Evolutionary conservation across 2,888 invertebrate genomes (phyloP), one percentile per base, ranked within the genome.

Genomic region (Scaptomyza parva): DNA sequence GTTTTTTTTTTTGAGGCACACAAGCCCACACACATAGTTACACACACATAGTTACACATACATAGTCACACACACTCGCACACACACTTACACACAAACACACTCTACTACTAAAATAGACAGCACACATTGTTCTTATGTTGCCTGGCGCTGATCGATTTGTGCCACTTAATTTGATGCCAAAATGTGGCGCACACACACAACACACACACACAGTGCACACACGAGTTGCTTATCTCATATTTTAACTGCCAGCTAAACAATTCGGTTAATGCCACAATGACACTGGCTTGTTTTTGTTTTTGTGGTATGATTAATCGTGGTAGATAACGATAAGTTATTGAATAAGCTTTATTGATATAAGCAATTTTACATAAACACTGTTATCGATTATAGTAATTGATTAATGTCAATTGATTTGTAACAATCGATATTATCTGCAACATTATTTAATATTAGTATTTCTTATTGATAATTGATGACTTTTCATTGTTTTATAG

Each of bases 141-240:
- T 64, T 22, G 11, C 33, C 18, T 45, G 45, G 39, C 39, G 17
- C 20, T 87, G 86, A 87, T 82, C 87, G 87, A 85, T 82, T 73
- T 87, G 78, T 85, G 82, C 53, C 63, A 70, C 65, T 80, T 81
- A 86, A 81, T 84, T 81, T 81, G 80, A 59, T 71, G 76, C 57
- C 66, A 72, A 76, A 76, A 70, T 72, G 52, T 59, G 74, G 73
- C 72, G 50, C 61, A 57, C 37, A 17, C 37, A 33, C 53, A n/a
- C n/a, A n/a, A n/a, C n/a, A n/a, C n/a, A n/a, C n/a, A n/a, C n/a
- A n/a, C n/a, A n/a, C n/a, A n/a, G n/a, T n/a, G n/a, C n/a, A n/a
- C n/a, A 71, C 70, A 72, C 64, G 71, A 73, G 43, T 55, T 70
- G 57, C 55, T 47, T 60, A 58, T 79, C 71, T 71, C 75, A 78